Conservation (phyloP, 2,888 invertebrate genomes). For the Cephus pulcher region DNA sequence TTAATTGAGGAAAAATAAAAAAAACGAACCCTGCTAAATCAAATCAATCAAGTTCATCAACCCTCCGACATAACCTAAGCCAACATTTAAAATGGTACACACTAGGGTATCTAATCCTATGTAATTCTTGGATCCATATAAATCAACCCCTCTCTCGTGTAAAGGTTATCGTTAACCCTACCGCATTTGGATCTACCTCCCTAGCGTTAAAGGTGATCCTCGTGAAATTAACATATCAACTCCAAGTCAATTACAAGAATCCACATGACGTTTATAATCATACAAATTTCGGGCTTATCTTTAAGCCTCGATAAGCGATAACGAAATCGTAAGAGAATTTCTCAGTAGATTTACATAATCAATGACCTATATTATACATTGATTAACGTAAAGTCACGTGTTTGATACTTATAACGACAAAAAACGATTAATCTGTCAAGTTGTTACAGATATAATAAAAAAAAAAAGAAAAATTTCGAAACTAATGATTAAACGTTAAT, state of each 20-base stretch:
- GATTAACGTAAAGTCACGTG: background rate
- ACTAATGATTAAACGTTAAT: conserved; percentile 4
- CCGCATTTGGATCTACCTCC: background rate
- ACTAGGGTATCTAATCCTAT: background rate
- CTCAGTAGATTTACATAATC: background rate
- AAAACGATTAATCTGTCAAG: background rate
- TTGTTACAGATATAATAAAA: background rate
- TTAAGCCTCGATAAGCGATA: background rate
- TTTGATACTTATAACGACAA: background rate
- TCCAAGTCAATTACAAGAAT: background rate
- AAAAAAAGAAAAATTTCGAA: background rate
- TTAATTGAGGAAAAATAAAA: background rate
- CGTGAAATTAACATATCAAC: background rate
- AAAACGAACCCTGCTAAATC: background rate
- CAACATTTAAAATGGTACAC: background rate
- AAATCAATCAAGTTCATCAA: background rate
- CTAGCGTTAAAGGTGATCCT: background rate
- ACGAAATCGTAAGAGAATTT: background rate
- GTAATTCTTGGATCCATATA: background rate
- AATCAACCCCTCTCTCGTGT: background rate
- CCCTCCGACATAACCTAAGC: background rate
- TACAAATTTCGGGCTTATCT: background rate
- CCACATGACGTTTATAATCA: background rate
- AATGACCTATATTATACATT: background rate
- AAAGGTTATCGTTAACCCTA: background rate